A percentile compares a stretch with the other conserved stretches of the same genome.
These are phyloP conservation scores for Tenthredo notha DNA, from an alignment of 2,888 invertebrate species.

Conservation along the genomic window DNA sequence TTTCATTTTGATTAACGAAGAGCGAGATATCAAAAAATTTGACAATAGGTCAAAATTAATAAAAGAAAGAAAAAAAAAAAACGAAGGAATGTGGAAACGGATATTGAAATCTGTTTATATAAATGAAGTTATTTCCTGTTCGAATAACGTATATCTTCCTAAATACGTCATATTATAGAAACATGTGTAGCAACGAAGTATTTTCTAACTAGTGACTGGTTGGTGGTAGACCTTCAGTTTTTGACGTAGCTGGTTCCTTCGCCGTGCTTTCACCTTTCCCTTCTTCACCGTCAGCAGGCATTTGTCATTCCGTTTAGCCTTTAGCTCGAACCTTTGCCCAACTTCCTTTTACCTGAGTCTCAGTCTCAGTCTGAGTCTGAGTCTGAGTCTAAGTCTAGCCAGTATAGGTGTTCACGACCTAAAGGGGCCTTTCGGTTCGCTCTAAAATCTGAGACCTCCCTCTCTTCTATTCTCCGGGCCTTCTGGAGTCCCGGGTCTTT, in stretches of 20 bases:
- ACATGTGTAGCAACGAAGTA: not conserved
- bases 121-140: not conserved
- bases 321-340: slow-evolving; percentile 62
- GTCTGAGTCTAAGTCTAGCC: not conserved
- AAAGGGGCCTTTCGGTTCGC: not conserved
- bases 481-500: not conserved
- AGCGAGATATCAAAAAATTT: not conserved
- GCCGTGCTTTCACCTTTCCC: slow-evolving; percentile 73
- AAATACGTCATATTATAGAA: not conserved
- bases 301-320: slow-evolving; percentile 75
- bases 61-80: not conserved
- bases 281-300: slow-evolving; percentile 65
- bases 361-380: slow-evolving; percentile 36
- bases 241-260: not conserved
- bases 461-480: not conserved
- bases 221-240: not conserved
- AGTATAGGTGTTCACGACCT: not conserved
- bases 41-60: not conserved
- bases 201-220: not conserved
- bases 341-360: slow-evolving; percentile 73
- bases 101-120: not conserved
- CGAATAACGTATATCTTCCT: not conserved
- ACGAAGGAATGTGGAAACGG: not conserved
- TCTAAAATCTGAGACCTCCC: not conserved
- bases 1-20: too few species aligned